These are phyloP conservation scores for Drosophila carrolli DNA, from an alignment of 1,140 invertebrate genomes.

Conservation along the genomic window DNA sequence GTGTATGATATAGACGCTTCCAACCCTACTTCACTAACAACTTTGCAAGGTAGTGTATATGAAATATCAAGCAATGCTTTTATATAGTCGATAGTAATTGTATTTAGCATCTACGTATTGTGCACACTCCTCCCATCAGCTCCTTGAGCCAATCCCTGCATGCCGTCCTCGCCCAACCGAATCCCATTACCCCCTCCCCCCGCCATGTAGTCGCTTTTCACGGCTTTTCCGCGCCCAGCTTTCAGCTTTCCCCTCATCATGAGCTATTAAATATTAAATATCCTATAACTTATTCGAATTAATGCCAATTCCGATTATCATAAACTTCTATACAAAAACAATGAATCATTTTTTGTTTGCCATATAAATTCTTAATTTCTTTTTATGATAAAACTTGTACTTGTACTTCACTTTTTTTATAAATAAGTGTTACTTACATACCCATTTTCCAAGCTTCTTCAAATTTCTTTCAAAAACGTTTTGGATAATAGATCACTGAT, in stretches of 20 bases:
- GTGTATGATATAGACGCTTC: conserved; percentile 87
- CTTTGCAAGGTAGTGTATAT: conserved; percentile 85
- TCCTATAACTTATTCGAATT: background rate
- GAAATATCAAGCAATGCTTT: conserved; percentile 78
- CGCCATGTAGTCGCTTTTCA: conserved; percentile 35
- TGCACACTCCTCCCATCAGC: conserved; percentile 15
- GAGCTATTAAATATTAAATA: no score
- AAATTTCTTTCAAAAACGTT: background rate
- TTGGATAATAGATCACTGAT: background rate
- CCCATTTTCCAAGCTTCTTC: background rate
- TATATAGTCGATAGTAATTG: conserved; percentile 37
- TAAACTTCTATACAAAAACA: background rate
- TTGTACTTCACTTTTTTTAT: no score
- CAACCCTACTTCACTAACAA: conserved; percentile 84
- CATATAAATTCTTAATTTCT: background rate
- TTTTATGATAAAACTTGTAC: background rate
- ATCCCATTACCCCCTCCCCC: background rate
- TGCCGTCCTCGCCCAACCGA: background rate
- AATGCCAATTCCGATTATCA: background rate
- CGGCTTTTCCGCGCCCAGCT: conserved; percentile 19
- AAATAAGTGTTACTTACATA: background rate
- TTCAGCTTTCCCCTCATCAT: background rate
- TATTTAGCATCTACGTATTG: conserved; percentile 31
- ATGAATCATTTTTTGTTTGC: background rate
- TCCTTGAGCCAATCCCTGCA: background rate